Evolutionary conservation across 2,113 vertebrate genomes (phyloP), one percentile per base, ranked within the genome.

Genomic region (Syrmaticus mikado): DNA sequence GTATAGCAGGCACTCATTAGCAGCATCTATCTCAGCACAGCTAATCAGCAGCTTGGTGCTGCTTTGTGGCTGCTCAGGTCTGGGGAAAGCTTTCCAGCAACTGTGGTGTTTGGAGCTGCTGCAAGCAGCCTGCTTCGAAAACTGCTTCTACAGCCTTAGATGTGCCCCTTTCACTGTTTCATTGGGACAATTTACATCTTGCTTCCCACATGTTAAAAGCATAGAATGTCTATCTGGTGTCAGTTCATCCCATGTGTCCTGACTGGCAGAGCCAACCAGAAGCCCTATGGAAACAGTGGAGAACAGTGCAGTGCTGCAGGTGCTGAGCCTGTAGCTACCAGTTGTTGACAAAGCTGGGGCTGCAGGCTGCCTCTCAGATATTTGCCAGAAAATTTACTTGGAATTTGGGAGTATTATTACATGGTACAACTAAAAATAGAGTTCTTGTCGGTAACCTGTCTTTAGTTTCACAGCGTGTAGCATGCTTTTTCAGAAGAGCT

Each of bases 361-460:
- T 64, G 25, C 28, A 61, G 82, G 20, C 28, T 30, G 65, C 7
- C 1, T 38, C 74, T 46, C 65, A 92, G 89, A 58, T 87, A 64
- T 70, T 82, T 85, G 15, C 72, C 50, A 68, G 71, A 87, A 87
- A 92, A 41, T 89, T 92, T 82, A 36, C 71, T 93, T 5, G 8
- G 53, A 67, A 65, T 65, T 25, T 45, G 71, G 65, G 87, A 91
- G 43, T 68, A 52, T 61, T 85, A 46, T 89, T 66, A 76, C 36
- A 72, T 4, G 21, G 58, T 8, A 73, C 6, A 82, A 55, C 67
- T 82, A 87, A 94, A 92, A 93, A 82, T 77, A 73, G 66, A 76
- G 38, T 10, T 87, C 62, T 64, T 0, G 0, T n/a, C 66, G 58
- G 40, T 83, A 85, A 81, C 86, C 88, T 93, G 58, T 76, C 82